Evolutionary conservation across 1,140 invertebrate species (phyloP).

Genomic region (Formica exsecta): DNA sequence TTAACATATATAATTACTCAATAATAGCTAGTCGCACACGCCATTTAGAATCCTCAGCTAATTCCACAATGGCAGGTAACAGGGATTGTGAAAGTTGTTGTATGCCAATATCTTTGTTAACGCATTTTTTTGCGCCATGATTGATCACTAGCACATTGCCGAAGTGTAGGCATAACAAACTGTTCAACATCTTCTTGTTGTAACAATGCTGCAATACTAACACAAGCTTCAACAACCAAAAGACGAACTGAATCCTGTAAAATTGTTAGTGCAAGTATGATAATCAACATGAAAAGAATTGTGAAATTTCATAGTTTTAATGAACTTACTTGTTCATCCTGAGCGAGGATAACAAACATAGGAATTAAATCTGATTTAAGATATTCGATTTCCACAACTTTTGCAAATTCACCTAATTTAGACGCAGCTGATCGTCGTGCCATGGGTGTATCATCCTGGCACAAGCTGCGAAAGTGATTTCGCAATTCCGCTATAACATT

Average conservation of each 20-base stretch:
- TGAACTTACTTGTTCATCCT: constrained; percentile 94
- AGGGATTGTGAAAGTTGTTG: constrained; percentile 97
- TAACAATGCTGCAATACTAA: constrained; percentile 96
- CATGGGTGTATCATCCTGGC: constrained; percentile 99
- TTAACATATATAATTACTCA: constrained; percentile 91
- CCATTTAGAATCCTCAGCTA: constrained; percentile 99
- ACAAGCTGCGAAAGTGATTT: constrained; percentile 97
- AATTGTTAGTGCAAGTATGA: constrained; percentile 27
- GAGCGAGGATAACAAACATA: constrained; percentile 97
- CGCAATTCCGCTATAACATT: too few species aligned
- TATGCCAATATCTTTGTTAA: constrained; percentile 99
- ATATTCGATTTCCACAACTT: constrained; percentile 98
- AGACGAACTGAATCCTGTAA: constrained; percentile 97
- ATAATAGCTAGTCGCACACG: constrained; percentile 98
- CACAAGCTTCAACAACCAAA: constrained; percentile 99
- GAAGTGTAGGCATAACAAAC: constrained; percentile 97
- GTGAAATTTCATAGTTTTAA: constrained; percentile 52
- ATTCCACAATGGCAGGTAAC: constrained; percentile 98
- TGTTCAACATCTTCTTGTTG: constrained; percentile 95
- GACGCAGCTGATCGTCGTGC: constrained; percentile 98
- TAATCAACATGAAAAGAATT: constrained; percentile 14
- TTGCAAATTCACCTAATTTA: constrained; percentile 99
- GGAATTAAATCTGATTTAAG: constrained; percentile 98
- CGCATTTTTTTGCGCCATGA: constrained; percentile 99
- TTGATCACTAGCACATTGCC: constrained; percentile 97